These are phyloP conservation scores for Tribolium castaneum DNA, from an alignment of 1,140 invertebrate genomes.

Conservation along the genomic window DNA sequence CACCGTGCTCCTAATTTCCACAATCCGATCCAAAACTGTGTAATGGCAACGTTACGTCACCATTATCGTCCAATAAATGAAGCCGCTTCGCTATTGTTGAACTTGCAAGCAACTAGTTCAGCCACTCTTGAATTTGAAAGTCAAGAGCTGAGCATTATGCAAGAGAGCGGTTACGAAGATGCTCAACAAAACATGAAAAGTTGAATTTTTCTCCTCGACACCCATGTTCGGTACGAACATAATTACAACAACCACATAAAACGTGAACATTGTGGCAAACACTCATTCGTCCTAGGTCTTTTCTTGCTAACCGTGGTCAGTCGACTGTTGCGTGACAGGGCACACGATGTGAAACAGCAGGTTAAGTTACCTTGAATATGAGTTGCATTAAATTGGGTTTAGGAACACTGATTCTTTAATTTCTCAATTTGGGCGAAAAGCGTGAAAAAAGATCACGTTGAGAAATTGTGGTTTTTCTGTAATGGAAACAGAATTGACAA, in stretches of 20 bases:
- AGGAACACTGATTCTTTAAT: not conserved
- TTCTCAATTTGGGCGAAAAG: not conserved
- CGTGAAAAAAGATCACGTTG: not conserved
- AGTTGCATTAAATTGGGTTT: slow-evolving; percentile 16
- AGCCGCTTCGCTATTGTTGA: not conserved
- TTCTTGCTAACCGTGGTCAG: slow-evolving; percentile 29
- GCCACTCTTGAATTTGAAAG: slow-evolving; percentile 24
- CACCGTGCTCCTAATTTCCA: not conserved
- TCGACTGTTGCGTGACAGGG: slow-evolving; percentile 24
- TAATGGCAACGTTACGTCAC: not conserved
- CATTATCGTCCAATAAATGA: not conserved
- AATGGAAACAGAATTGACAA: not conserved
- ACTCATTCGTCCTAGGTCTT: slow-evolving; percentile 15
- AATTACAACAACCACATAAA: slow-evolving; percentile 2
- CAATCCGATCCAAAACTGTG: not conserved
- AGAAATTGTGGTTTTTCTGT: not conserved
- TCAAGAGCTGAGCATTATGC: slow-evolving; percentile 17
- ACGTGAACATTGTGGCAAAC: slow-evolving; percentile 38
- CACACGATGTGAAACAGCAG: slow-evolving; percentile 24
- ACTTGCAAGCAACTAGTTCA: slow-evolving; percentile 5
- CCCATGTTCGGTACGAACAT: slow-evolving; percentile 15
- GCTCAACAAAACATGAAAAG: not conserved
- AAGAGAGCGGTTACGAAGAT: slow-evolving; percentile 3
- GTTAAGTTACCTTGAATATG: slow-evolving; percentile 12
- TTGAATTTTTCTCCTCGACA: not conserved